phyloP scores from a whole-genome alignment of 2,113 vertebrate genomes.

The Aspidoscelis tigris region DNA sequence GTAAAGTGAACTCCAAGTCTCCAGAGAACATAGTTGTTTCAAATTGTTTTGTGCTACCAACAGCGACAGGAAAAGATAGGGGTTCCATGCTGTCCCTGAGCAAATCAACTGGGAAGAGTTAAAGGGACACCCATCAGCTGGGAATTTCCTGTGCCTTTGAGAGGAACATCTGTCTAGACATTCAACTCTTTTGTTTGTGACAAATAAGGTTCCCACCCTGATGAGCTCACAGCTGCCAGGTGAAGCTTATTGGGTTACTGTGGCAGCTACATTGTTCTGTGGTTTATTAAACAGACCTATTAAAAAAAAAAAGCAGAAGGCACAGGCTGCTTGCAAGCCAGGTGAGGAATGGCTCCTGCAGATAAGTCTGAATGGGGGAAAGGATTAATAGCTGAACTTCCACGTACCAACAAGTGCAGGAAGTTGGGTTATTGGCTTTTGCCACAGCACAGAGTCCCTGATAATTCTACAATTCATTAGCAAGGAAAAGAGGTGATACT shows the following conservation, averaged over 20 bases:
- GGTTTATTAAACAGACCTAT: constrained; percentile 27
- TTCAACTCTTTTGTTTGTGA: constrained; percentile 13
- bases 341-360: neutral
- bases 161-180: constrained; percentile 25
- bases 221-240: constrained; percentile 23
- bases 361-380: neutral
- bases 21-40: neutral
- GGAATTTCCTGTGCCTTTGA: neutral
- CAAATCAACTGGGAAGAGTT: neutral
- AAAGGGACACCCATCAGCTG: constrained; percentile 1
- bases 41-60: neutral
- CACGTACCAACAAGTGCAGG: neutral
- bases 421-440: neutral
- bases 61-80: neutral
- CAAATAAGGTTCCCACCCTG: constrained; percentile 9
- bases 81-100: neutral
- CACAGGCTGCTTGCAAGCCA: constrained; percentile 2
- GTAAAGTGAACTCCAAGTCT: neutral
- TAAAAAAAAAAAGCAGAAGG: constrained; percentile 2
- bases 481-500: neutral
- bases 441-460: neutral
- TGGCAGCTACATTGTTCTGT: neutral
- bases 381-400: neutral
- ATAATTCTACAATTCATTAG: neutral
- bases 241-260: constrained; percentile 12